These are phyloP conservation scores for Sphaerophoria taeniata DNA, from an alignment of 2,888 invertebrate genomes.

Conservation along the genomic window DNA sequence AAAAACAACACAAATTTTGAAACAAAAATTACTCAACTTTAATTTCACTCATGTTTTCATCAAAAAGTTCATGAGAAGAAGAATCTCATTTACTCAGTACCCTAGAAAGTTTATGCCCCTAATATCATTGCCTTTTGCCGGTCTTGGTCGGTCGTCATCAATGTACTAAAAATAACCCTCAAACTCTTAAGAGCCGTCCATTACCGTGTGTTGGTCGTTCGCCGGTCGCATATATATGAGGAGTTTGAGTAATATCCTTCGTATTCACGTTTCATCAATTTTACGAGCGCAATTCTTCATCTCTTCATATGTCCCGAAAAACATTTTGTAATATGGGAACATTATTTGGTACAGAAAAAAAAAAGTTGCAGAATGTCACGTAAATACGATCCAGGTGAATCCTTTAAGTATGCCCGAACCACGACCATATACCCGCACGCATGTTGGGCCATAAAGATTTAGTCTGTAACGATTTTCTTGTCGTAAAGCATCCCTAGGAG, in stretches of 20 bases:
- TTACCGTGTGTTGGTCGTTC: conserved; percentile 48
- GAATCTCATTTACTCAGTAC: conserved; percentile 58
- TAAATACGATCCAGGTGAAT: conserved; percentile 74
- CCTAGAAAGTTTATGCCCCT: conserved; percentile 58
- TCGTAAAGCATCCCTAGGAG: conserved; percentile 51
- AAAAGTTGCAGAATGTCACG: conserved; percentile 71
- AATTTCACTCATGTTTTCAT: conserved; percentile 41
- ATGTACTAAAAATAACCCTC: conserved; percentile 43
- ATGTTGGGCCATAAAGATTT: conserved; percentile 65
- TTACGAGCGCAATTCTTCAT: conserved; percentile 73
- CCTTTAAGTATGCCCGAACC: conserved; percentile 32
- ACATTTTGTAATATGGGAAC: conserved; percentile 58
- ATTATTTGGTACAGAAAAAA: background rate
- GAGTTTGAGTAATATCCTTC: conserved; percentile 67
- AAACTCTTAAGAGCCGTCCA: conserved; percentile 41
- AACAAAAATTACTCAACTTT: background rate
- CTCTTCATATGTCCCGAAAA: conserved; percentile 12
- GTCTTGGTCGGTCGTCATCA: no score
- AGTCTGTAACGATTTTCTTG: conserved; percentile 58
- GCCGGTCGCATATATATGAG: conserved; percentile 43
- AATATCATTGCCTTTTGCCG: conserved; percentile 34
- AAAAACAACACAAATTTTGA: background rate
- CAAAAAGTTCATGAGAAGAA: conserved; percentile 57
- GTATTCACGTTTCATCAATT: conserved; percentile 74
- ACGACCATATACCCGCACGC: conserved; percentile 40